A percentile compares a stretch with the other conserved stretches of the same genome.
Conservation (phyloP, 2,888 invertebrate species). For the Tanypteryx hageni region DNA sequence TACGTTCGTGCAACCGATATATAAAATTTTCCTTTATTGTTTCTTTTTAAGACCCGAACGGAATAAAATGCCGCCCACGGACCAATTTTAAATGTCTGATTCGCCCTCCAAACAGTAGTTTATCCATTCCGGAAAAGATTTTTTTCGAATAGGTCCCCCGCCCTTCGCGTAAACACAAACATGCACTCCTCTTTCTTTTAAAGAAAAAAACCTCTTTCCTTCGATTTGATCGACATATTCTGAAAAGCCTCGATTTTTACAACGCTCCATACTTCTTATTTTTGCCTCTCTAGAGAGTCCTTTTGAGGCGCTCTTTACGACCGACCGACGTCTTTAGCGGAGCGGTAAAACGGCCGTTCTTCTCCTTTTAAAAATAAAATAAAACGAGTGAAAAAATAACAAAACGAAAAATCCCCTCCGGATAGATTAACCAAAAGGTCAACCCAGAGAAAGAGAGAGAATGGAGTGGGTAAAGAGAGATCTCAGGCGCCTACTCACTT, state of each 20-base stretch:
- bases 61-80: not conserved
- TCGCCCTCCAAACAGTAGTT: not conserved
- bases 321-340: not conserved
- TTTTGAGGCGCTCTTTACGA: not conserved
- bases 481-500: no score
- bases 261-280: not conserved
- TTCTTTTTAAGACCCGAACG: not conserved
- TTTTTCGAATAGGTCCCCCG: not conserved
- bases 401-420: no score
- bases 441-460: no score
- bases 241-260: not conserved
- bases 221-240: constrained; percentile 9
- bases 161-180: not conserved
- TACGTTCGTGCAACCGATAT: not conserved
- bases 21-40: not conserved
- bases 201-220: no score
- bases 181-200: not conserved
- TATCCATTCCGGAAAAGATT: no score
- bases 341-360: not conserved
- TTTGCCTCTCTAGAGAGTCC: not conserved
- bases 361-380: not conserved
- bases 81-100: not conserved
- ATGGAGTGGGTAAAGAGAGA: no score
- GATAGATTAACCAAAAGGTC: no score
- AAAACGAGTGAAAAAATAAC: no score